Evolutionary conservation across 2,888 invertebrate genomes (phyloP).

Genomic region (Chrysolina haemoptera): DNA sequence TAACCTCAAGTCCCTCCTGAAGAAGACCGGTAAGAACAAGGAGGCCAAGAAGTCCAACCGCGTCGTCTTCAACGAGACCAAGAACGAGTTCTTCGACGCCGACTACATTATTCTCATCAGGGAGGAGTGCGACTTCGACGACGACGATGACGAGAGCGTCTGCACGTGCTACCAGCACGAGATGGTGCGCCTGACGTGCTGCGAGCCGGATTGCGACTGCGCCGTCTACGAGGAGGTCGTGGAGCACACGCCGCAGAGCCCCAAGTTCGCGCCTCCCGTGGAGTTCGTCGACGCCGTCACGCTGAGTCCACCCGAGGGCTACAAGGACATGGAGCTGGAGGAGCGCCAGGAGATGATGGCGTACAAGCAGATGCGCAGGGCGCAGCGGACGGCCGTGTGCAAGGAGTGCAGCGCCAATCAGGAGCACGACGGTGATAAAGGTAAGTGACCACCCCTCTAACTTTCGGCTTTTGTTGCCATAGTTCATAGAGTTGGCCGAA

Average conservation of each 20-base stretch:
- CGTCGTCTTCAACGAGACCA: conserved; percentile 90
- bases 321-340: conserved; percentile 85
- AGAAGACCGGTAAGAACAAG: conserved; percentile 78
- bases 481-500: no score
- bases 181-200: conserved; percentile 76
- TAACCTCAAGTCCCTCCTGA: conserved; percentile 82
- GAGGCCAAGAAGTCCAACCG: conserved; percentile 78
- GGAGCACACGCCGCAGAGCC: conserved; percentile 63
- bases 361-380: conserved; percentile 63
- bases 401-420: conserved; percentile 68
- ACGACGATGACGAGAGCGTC: conserved; percentile 81
- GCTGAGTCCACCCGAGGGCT: conserved; percentile 91
- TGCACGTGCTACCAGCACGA: conserved; percentile 83
- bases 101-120: conserved; percentile 93
- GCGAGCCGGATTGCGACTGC: conserved; percentile 78
- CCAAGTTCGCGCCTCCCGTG: conserved; percentile 78
- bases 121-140: conserved; percentile 89
- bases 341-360: conserved; percentile 76
- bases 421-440: conserved; percentile 65
- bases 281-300: conserved; percentile 88
- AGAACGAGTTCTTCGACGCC: conserved; percentile 93
- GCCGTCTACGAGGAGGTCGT: conserved; percentile 56
- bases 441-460: no score
- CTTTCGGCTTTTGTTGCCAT: no score
- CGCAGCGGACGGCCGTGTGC: conserved; percentile 64